phyloP scores from a whole-genome alignment of 2,888 invertebrate genomes.

The Thera obeliscata region DNA sequence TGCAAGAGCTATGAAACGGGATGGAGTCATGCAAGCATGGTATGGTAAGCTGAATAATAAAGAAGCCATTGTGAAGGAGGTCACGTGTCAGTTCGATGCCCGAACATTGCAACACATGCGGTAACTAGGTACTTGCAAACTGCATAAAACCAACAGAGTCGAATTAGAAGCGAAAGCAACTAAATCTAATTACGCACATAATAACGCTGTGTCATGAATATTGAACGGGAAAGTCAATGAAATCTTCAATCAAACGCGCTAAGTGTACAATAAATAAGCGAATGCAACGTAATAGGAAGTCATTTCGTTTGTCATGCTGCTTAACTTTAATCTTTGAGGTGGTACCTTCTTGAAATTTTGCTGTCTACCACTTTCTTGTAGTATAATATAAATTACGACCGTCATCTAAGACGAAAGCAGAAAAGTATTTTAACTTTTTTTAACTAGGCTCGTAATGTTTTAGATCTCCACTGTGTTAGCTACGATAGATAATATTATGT shows the following conservation, averaged over 20 bases:
- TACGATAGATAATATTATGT: background rate
- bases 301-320: slow-evolving; percentile 42
- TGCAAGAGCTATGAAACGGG: slow-evolving; percentile 55
- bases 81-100: slow-evolving; percentile 74
- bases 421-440: background rate
- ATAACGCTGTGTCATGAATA: slow-evolving; percentile 65
- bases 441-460: background rate
- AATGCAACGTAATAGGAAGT: slow-evolving; percentile 45
- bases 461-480: background rate
- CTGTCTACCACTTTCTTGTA: slow-evolving; percentile 34
- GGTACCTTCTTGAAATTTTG: slow-evolving; percentile 35
- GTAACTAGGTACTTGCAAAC: slow-evolving; percentile 20
- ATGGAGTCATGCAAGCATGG: slow-evolving; percentile 55
- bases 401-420: background rate
- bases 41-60: slow-evolving; percentile 67
- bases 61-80: slow-evolving; percentile 67
- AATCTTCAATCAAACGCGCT: slow-evolving; percentile 46
- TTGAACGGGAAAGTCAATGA: slow-evolving; percentile 63
- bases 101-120: slow-evolving; percentile 44
- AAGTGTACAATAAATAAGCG: slow-evolving; percentile 48
- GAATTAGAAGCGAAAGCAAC: slow-evolving; percentile 41
- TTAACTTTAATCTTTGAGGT: slow-evolving; percentile 38
- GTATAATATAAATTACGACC: slow-evolving; percentile 19
- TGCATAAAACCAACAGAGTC: slow-evolving; percentile 26
- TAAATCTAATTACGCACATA: slow-evolving; percentile 54